Conservation (phyloP, 2,888 invertebrate species). For the Trissolcus brochymenae region DNA sequence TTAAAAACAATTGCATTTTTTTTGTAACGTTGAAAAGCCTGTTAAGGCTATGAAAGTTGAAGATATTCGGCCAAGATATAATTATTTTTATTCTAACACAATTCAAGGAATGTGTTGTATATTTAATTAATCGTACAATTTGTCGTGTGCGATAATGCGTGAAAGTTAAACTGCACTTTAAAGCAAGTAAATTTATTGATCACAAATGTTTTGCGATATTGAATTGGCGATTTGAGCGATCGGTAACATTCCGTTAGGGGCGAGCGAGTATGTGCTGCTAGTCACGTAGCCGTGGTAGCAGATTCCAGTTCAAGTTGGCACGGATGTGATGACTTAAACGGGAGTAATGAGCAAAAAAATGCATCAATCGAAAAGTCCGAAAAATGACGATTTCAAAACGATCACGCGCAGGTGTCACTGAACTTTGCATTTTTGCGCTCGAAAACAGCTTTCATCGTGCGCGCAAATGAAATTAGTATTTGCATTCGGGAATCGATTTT, state of each 20-base stretch:
- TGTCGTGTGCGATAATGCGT: no score
- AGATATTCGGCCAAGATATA: no score
- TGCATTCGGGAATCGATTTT: constrained; percentile 2
- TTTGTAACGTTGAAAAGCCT: no score
- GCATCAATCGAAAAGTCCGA: constrained; percentile 6
- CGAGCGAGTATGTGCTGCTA: constrained; percentile 36
- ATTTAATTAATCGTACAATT: not conserved
- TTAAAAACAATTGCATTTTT: no score
- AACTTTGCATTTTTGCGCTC: constrained; percentile 5
- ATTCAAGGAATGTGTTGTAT: no score
- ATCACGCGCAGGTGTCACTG: not conserved
- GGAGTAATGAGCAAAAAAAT: constrained; percentile 11
- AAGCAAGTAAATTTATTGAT: constrained; percentile 16
- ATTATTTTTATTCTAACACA: no score
- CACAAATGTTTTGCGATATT: constrained; percentile 15
- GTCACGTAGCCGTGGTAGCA: constrained; percentile 48
- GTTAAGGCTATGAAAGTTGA: no score
- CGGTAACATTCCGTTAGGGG: constrained; percentile 48
- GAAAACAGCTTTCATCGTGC: constrained; percentile 9
- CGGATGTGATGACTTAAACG: constrained; percentile 36
- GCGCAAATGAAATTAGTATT: constrained; percentile 10
- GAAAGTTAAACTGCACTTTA: not conserved
- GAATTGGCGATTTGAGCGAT: constrained; percentile 32
- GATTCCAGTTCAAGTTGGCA: constrained; percentile 24
- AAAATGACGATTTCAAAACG: constrained; percentile 16